Evolutionary conservation across 2,797 vertebrate species (phyloP).

Genomic region (Hozukius guyotensis): DNA sequence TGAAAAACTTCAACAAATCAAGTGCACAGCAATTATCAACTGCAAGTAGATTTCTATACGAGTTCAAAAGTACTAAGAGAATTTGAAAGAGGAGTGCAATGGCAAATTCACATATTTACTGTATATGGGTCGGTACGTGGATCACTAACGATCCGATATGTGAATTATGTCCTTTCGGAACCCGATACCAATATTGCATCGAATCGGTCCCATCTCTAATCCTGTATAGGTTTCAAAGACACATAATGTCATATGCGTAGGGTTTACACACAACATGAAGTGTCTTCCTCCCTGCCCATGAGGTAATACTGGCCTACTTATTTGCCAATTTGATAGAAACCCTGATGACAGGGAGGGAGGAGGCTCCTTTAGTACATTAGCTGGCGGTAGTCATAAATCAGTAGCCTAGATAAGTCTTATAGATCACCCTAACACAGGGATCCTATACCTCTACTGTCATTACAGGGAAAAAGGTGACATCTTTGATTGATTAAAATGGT

Average conservation of each 20-base stretch:
- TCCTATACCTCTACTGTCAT: slow-evolving; percentile 90
- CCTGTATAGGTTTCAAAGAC: slow-evolving; percentile 12
- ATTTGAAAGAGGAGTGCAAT: too few relatives aligned
- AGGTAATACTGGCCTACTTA: slow-evolving; percentile 74
- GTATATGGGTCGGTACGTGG: too few relatives aligned
- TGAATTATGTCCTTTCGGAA: too few relatives aligned
- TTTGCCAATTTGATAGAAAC: slow-evolving; percentile 81
- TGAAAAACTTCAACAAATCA: too few relatives aligned
- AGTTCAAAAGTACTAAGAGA: too few relatives aligned
- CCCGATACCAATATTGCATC: too few relatives aligned
- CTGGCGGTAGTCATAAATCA: slow-evolving; percentile 89
- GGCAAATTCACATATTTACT: too few relatives aligned
- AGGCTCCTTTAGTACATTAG: slow-evolving; percentile 76
- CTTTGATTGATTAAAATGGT: slow-evolving; percentile 99
- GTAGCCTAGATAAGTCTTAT: slow-evolving; percentile 87
- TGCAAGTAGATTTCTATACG: too few relatives aligned
- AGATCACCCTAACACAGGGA: slow-evolving; percentile 91
- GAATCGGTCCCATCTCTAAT: not conserved
- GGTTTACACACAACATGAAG: slow-evolving; percentile 39
- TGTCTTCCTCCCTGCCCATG: slow-evolving; percentile 42
- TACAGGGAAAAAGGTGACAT: slow-evolving; percentile 90
- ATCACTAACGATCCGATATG: too few relatives aligned
- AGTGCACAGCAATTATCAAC: too few relatives aligned
- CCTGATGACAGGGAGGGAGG: slow-evolving; percentile 66
- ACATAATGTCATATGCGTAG: slow-evolving; percentile 10